These are phyloP conservation scores for Bilobella aurantiaca DNA, from an alignment of 1,140 invertebrate genomes.

Conservation along the genomic window DNA sequence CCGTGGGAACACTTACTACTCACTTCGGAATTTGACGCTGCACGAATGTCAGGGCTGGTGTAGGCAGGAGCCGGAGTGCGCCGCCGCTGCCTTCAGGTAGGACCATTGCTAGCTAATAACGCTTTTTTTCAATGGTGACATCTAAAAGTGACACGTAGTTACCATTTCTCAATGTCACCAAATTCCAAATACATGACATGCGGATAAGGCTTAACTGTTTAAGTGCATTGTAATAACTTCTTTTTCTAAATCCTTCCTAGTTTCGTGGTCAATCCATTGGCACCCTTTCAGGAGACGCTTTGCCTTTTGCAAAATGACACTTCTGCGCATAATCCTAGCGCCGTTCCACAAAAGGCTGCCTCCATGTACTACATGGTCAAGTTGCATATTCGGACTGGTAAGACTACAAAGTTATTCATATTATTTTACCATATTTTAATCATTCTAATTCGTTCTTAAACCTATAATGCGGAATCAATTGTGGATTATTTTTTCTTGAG, in stretches of 20 bases:
- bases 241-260: conserved; percentile 44
- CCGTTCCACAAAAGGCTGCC: conserved; percentile 65
- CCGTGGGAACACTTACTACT: conserved; percentile 80
- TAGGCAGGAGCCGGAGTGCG: conserved; percentile 77
- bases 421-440: too few species aligned
- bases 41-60: conserved; percentile 94
- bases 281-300: conserved; percentile 80
- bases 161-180: too few species aligned
- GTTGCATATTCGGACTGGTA: conserved; percentile 71
- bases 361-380: conserved; percentile 95
- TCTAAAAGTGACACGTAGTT: too few species aligned
- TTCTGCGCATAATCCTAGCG: conserved; percentile 70
- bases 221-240: background rate
- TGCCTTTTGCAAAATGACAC: conserved; percentile 89
- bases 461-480: too few species aligned
- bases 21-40: conserved; percentile 76
- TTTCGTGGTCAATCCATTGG: conserved; percentile 81
- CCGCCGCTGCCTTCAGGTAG: conserved; percentile 57
- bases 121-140: too few species aligned
- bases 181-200: too few species aligned
- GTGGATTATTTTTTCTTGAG: too few species aligned
- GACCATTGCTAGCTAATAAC: too few species aligned
- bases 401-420: too few species aligned
- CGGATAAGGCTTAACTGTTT: background rate
- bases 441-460: too few species aligned